Conservation (phyloP, 2,888 invertebrate species). For the Cheilosia pagana region DNA sequence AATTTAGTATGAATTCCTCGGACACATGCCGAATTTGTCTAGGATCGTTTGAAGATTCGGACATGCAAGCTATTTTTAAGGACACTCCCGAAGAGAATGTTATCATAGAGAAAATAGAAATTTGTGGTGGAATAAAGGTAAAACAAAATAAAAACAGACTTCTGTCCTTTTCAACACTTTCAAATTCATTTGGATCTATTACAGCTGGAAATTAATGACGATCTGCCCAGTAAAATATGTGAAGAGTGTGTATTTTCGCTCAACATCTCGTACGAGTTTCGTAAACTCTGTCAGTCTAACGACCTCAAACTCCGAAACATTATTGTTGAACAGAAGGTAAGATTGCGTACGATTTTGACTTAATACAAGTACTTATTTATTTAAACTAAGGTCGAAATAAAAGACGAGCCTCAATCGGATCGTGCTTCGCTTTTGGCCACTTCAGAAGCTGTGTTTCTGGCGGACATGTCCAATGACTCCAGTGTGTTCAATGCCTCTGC, state of each 20-base stretch:
- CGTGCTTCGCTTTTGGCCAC: slow-evolving; percentile 18
- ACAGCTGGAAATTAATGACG: slow-evolving; percentile 79
- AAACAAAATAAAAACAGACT: not conserved
- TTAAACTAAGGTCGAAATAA: slow-evolving; percentile 54
- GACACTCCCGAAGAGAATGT: slow-evolving; percentile 76
- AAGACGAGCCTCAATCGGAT: slow-evolving; percentile 53
- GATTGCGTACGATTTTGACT: not conserved
- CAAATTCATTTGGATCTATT: slow-evolving; percentile 1
- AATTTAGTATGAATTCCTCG: slow-evolving; percentile 40
- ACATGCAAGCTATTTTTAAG: slow-evolving; percentile 77
- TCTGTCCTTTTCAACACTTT: not conserved
- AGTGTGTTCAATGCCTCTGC: slow-evolving; percentile 19
- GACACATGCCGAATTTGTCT: slow-evolving; percentile 81
- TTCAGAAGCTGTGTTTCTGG: slow-evolving; percentile 27
- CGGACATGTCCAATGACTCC: slow-evolving; percentile 56
- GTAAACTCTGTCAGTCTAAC: slow-evolving; percentile 80
- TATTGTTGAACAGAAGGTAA: slow-evolving; percentile 39
- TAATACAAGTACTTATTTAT: not conserved
- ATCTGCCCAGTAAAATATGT: slow-evolving; percentile 81
- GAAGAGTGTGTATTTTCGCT: slow-evolving; percentile 78
- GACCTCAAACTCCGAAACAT: slow-evolving; percentile 75
- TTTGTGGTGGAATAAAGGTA: slow-evolving; percentile 81
- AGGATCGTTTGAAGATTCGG: slow-evolving; percentile 77
- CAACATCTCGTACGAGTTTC: slow-evolving; percentile 79
- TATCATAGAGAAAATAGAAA: slow-evolving; percentile 80